Base-by-base conservation (phyloP, 1,140 invertebrate genomes). In the Eriosoma lanigerum region DNA sequence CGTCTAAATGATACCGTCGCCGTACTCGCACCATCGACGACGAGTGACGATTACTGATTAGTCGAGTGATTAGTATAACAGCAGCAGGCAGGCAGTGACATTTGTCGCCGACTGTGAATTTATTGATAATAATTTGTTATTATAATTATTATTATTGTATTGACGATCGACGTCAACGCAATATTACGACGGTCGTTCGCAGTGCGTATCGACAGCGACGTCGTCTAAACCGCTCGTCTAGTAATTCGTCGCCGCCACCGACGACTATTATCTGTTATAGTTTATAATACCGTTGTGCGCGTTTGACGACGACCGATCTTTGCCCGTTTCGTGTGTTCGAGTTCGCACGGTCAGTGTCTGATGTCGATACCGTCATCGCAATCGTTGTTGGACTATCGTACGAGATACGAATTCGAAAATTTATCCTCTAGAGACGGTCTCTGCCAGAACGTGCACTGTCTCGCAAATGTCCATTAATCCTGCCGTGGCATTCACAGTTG, bases 1-100 rank as follows among this genome's bases (percentile, higher is more conserved):
- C 38, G 66, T 46, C 38, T 68, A 48, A 48, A 48, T 68, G 66
- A 19, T 68, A 29, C 6, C 58, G 58, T n/a, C 64, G n/a, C 38
- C n/a, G 32, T 48, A 15, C 46, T 24, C 21, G 38, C 10, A 21
- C 21, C 21, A 58, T 58, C 54, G 9, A 9, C 52, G 1, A 54
- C 52, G 52, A 54, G 3, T 19, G 52, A 56, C 52, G 52, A n/a
- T n/a, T n/a, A n/a, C n/a, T n/a, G n/a, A n/a, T n/a, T n/a, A n/a
- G n/a, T n/a, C n/a, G n/a, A n/a, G n/a, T n/a, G n/a, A n/a, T n/a
- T n/a, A n/a, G n/a, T n/a, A n/a, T n/a, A n/a, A n/a, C n/a, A n/a
- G 10, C 10, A 10, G 13, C 9, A 48, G 9, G 10, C 46, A 15
- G 13, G 4, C 1, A 48, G 13, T 15, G 46, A 6, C 4, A 13